Percentiles rank a stretch among this genome's conserved stretches.
phyloP scores from a whole-genome alignment of 1,140 invertebrate species.

The Drosophila pectinifera region DNA sequence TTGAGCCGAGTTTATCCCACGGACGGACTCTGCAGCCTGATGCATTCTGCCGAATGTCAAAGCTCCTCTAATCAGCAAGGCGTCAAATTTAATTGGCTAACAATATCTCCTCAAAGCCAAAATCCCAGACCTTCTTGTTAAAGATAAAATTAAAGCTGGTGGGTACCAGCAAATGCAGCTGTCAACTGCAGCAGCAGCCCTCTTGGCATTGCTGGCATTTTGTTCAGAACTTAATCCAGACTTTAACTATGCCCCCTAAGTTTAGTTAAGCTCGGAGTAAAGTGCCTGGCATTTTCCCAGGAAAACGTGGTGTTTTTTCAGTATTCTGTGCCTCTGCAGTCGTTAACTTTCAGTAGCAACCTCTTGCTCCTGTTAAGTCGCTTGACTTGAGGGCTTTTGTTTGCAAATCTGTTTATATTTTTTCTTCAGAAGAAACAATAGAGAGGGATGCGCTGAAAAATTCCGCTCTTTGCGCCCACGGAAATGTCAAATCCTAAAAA shows the following conservation, averaged over 20 bases:
- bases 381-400: conserved; percentile 11
- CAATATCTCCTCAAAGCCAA: neutral
- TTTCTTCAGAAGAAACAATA: neutral
- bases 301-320: neutral
- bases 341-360: neutral
- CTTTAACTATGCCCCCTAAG: conserved; percentile 7
- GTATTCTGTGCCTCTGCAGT: neutral
- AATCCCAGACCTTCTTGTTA: neutral
- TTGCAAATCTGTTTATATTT: conserved; percentile 14
- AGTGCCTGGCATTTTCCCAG: neutral
- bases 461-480: neutral
- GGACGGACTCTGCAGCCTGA: neutral
- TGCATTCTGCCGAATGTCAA: conserved; percentile 5
- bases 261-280: conserved; percentile 3
- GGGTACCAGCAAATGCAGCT: conserved; percentile 13
- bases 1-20: conserved; percentile 37
- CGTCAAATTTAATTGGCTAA: neutral
- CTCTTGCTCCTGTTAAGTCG: conserved; percentile 7
- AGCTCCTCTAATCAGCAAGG: conserved; percentile 19
- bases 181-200: conserved; percentile 18
- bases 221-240: neutral
- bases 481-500: neutral
- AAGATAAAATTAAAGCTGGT: neutral
- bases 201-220: conserved; percentile 13
- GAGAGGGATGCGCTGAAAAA: neutral